These are phyloP conservation scores for Eupristina koningsbergeri DNA, from an alignment of 1,140 invertebrate species.

Conservation along the genomic window DNA sequence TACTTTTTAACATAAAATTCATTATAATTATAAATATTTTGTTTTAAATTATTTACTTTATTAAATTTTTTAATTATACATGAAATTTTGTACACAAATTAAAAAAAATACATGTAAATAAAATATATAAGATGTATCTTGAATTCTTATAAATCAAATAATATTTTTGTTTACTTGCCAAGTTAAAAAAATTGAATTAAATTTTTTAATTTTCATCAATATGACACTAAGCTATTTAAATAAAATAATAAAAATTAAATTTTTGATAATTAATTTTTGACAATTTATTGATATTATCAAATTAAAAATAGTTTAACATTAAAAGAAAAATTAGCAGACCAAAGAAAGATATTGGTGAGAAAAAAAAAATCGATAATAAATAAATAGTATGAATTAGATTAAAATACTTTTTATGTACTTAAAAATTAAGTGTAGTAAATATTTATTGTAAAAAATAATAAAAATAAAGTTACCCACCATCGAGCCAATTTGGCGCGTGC, in stretches of 20 bases:
- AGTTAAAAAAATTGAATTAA: too few relatives aligned
- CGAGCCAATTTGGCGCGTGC: conserved; percentile 13
- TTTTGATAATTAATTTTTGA: too few relatives aligned
- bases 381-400: not conserved
- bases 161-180: too few relatives aligned
- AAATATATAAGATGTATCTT: too few relatives aligned
- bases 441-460: not conserved
- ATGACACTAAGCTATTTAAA: not conserved
- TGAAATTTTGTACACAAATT: too few relatives aligned
- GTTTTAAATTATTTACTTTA: too few relatives aligned
- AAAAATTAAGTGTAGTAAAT: not conserved
- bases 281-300: too few relatives aligned
- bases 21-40: too few relatives aligned
- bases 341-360: not conserved
- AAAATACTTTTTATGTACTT: not conserved
- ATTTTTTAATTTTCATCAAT: not conserved
- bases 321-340: not conserved
- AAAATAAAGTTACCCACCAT: conserved; percentile 13
- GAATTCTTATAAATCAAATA: too few relatives aligned
- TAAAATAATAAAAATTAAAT: not conserved
- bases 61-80: too few relatives aligned
- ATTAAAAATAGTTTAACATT: not conserved
- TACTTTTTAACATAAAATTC: too few relatives aligned
- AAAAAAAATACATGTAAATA: too few relatives aligned
- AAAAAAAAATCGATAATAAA: not conserved